Evolutionary conservation across 2,797 vertebrate genomes (phyloP).

Genomic region (Paratrypauchen microcephalus): DNA sequence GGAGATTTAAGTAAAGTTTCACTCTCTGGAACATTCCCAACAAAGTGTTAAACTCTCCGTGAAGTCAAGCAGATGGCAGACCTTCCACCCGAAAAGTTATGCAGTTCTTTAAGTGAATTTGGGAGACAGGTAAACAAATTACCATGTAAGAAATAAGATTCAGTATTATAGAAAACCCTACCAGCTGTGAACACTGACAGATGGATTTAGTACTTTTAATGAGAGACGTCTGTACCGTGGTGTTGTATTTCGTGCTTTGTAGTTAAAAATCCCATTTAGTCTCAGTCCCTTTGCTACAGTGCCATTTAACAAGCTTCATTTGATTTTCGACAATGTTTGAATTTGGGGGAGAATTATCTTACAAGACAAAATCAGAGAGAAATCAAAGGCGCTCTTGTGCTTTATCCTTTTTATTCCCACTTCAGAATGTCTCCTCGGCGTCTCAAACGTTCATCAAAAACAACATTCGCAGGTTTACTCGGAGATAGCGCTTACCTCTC

Average conservation of each 20-base stretch:
- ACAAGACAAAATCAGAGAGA: neutral
- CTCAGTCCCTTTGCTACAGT: neutral
- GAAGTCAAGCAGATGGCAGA: neutral
- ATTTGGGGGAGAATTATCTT: neutral
- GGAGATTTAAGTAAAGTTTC: conserved; percentile 9
- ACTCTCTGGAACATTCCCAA: too few relatives aligned
- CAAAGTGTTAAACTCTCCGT: too few relatives aligned
- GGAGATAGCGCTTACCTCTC: conserved; percentile 9
- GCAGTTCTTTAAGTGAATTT: too few relatives aligned
- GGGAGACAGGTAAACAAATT: neutral
- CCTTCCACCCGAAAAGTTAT: too few relatives aligned
- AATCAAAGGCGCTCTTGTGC: neutral
- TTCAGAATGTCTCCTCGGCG: neutral
- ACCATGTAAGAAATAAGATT: neutral
- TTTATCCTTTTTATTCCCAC: neutral
- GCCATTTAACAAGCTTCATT: conserved; percentile 7
- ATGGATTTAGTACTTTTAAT: neutral
- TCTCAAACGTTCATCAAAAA: neutral
- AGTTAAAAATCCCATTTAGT: neutral
- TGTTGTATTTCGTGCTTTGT: conserved; percentile 68
- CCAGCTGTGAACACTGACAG: neutral
- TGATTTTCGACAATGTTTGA: neutral
- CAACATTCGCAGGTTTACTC: conserved; percentile 9
- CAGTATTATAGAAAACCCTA: neutral
- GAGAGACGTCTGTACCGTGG: neutral